Evolutionary conservation across 2,888 invertebrate species (phyloP), one percentile per base, ranked within the genome.

Genomic region (Nycteola revayana): DNA sequence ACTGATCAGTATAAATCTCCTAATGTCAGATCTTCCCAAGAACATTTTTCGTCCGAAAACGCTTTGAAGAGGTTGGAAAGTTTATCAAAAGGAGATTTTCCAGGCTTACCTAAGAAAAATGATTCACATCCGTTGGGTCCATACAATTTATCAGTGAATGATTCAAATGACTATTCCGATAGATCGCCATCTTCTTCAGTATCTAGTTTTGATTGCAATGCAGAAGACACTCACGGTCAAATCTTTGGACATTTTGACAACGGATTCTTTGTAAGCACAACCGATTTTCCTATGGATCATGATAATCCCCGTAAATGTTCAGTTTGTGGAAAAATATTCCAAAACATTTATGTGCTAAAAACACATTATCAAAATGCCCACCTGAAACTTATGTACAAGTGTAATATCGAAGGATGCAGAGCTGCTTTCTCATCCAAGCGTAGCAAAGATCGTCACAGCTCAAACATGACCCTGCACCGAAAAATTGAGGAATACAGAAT

Each of bases 331-430:
- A 97, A 97, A 82, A 91, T 95, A 66, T 98, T 98, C 79, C 96
- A 96, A 77, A 98, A 97, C 70, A 94, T 96, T 62, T 97, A 97
- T 71, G 95, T 96, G 29, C 93, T 98, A 10, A 98, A 97, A 82
- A 95, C 96, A 1, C 98, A 98, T 75, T 98, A 97, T 77, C 97
- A 97, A 88, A 98, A 96, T 77, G 95, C 96, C 6, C 98, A 98
- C 81, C 92, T 98, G 32, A 98, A 98, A 82, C 85, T 98, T 41
- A 96, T 97, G 94, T 98, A 98, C 82, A 96, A 95, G 71, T 98
- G 98, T 84, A 96, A 94, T 64, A 94, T 97, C 11, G 97, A 97
- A 51, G 97, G 98, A 1, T 98, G 98, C 75, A 95, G 95, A 80
- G 98, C 98, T 0, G 95, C 97, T 0, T 98, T 98, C 75, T 95